Percentiles rank a stretch among this genome's conserved stretches.
Evolutionary conservation across 2,113 vertebrate species (phyloP).

Genomic region (Bufo gargarizans): DNA sequence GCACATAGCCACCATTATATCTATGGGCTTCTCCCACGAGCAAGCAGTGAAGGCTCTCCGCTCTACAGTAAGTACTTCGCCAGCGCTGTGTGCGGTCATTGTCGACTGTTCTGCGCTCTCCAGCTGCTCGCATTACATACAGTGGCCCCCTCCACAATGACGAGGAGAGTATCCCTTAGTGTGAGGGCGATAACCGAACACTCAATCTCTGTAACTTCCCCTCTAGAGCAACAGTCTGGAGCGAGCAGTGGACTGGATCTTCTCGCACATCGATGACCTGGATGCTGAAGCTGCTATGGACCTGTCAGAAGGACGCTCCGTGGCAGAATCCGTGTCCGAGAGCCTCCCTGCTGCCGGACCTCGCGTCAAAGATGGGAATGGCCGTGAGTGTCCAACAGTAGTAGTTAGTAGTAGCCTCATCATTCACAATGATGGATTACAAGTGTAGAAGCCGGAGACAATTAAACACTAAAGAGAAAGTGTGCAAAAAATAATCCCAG

Average conservation of each 20-base stretch:
- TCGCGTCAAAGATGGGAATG: conserved; percentile 90
- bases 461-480: too few species aligned
- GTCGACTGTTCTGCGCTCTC: neutral
- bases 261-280: conserved; percentile 95
- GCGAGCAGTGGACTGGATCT: conserved; percentile 97
- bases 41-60: conserved; percentile 93
- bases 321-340: conserved; percentile 88
- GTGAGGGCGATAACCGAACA: neutral
- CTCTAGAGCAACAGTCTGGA: conserved; percentile 90
- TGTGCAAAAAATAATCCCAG: too few species aligned
- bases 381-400: conserved; percentile 79
- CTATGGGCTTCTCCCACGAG: conserved; percentile 98
- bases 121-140: neutral
- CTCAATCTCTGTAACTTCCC: neutral
- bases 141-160: neutral
- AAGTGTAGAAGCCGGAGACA: too few species aligned
- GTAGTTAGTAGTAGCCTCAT: too few species aligned
- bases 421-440: too few species aligned
- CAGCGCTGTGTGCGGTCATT: neutral
- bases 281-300: conserved; percentile 94
- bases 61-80: conserved; percentile 82
- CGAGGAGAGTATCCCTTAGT: too few species aligned
- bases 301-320: conserved; percentile 93
- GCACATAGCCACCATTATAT: conserved; percentile 93
- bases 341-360: conserved; percentile 88